Percentiles rank a stretch among this genome's conserved stretches.
phyloP scores from a whole-genome alignment of 92 coral and sea anemone species.

The Heliopora coerulea region DNA sequence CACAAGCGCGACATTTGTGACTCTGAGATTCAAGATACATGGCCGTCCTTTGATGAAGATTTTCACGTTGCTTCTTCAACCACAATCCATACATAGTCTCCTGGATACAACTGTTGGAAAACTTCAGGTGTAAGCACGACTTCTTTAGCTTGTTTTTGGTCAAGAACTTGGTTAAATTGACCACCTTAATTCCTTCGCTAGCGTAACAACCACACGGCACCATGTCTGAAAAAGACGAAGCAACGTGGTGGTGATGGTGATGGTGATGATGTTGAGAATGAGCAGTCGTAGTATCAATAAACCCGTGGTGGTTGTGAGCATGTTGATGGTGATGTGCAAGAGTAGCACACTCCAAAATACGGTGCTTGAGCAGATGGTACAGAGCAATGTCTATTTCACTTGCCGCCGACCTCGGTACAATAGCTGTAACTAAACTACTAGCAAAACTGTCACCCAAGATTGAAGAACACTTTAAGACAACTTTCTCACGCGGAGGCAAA shows the following conservation, averaged over 20 bases:
- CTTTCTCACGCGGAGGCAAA: conserved; percentile 84
- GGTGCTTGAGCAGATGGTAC: conserved; percentile 85
- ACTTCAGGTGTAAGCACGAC: conserved; percentile 77
- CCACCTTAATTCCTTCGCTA: conserved; percentile 81
- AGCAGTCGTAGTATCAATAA: conserved; percentile 82
- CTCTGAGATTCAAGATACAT: conserved; percentile 96
- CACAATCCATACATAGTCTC: conserved; percentile 91
- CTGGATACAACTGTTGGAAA: conserved; percentile 81
- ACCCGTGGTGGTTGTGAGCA: conserved; percentile 97
- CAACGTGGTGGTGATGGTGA: conserved; percentile 95
- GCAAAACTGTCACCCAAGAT: conserved; percentile 77
- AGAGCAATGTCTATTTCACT: conserved; percentile 63
- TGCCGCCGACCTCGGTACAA: conserved; percentile 70
- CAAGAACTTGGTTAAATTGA: conserved; percentile 82
- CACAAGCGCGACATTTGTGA: conserved; percentile 88
- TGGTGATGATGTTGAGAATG: conserved; percentile 81
- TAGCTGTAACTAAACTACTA: conserved; percentile 73
- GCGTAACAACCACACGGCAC: conserved; percentile 94
- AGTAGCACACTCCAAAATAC: conserved; percentile 87
- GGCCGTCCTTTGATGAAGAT: conserved; percentile 83
- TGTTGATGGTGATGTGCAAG: conserved; percentile 81
- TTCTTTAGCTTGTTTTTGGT: conserved; percentile 85
- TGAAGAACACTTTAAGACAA: conserved; percentile 83
- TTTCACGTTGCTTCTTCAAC: conserved; percentile 83
- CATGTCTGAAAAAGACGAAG: conserved; percentile 75